Conservation (phyloP, 2,797 vertebrate species). For the Acrossocheilus fasciatus region DNA sequence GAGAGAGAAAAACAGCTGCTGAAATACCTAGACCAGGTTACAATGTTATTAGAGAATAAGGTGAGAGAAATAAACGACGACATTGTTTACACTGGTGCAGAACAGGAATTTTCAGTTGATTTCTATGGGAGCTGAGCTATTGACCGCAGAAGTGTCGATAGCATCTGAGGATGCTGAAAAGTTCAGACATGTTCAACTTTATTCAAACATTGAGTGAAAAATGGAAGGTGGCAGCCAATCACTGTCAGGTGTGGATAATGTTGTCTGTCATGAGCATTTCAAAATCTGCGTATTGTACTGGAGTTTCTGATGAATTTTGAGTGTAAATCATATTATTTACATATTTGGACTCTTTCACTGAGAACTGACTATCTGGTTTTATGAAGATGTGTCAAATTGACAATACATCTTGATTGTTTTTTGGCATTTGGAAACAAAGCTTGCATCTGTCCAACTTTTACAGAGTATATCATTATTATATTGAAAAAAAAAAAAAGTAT, state of each 20-base stretch:
- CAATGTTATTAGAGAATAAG: slow-evolving; percentile 84
- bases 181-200: neutral
- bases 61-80: slow-evolving; percentile 54
- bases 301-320: neutral
- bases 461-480: neutral
- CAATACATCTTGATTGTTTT: neutral
- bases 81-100: neutral
- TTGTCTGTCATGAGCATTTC: neutral
- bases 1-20: slow-evolving; percentile 85
- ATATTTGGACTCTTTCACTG: neutral
- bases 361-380: neutral
- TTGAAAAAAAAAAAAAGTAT: neutral
- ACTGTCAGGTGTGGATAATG: neutral
- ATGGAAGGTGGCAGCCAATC: neutral
- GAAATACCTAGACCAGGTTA: slow-evolving; percentile 84
- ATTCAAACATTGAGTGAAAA: neutral
- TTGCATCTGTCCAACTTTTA: neutral
- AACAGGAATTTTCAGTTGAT: neutral
- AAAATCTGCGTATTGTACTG: no score
- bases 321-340: neutral
- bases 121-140: neutral
- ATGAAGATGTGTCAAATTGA: neutral
- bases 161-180: neutral
- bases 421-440: neutral
- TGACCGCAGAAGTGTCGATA: neutral